Base-by-base conservation (phyloP, 1,140 invertebrate genomes). In the Heliconius melpomene region DNA sequence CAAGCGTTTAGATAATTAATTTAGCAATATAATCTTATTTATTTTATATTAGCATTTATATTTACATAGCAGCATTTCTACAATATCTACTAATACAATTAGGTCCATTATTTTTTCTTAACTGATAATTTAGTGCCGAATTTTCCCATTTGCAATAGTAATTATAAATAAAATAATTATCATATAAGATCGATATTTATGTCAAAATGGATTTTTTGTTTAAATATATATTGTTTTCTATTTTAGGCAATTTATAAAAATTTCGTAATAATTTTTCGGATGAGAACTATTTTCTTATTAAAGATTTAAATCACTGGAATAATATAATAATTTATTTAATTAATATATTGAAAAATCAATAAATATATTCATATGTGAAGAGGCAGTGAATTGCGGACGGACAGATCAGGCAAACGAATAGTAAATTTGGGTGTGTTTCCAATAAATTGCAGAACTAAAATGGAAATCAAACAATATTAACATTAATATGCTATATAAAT, bases 21-120 rank as follows among this genome's bases (percentile, higher is more conserved):
- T 66, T 66, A 66, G 26, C 60, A 66, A 66, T 60, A 75, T 23
- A 23, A 72, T 50, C 70, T 46, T 77, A 77, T 72, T 6, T 73
- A 36, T 36, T 50, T 72, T 60, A 74, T 73, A 26, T 40, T 71
- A 79, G 78, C 73, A 40, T 74, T 70, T 75, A 75, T 79, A 79
- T 79, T 70, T 79, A 79, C 78, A 79, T 16, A 54, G 36, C 57
- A 18, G 72, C 52, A 26, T 70, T 54, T 74, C 46, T 79, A 79
- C 72, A 74, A 75, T 36, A 38, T 71, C 78, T 79, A 79, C 73
- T 71, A 75, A 71, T 66, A 79, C 77, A 52, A 78, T 73, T 78
- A 78, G 77, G 77, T 78, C 52, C 72, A 50, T 79, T 74, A 74
- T 73, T 57, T 36, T 38, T 11, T 66, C 60, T 66, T 66, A 66